Evolutionary conservation across 2,888 invertebrate genomes (phyloP).

Genomic region (Cataglyphis albicans): DNA sequence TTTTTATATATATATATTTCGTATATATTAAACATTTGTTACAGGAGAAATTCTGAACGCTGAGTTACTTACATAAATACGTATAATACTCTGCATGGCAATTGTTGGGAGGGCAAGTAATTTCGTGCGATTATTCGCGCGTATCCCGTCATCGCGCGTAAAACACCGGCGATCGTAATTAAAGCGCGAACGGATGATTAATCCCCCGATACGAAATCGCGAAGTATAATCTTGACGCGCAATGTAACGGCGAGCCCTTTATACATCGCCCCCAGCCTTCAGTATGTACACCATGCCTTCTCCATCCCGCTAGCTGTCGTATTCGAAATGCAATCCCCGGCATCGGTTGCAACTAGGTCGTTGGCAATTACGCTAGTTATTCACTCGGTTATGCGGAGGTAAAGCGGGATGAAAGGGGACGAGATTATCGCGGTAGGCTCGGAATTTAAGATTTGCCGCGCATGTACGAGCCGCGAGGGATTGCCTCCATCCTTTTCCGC

Average conservation of each 20-base stretch:
- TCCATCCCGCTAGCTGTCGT: constrained; percentile 32
- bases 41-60: neutral
- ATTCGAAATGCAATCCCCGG: constrained; percentile 64
- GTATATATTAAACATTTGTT: constrained; percentile 8
- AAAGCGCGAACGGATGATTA: constrained; percentile 53
- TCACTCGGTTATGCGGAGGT: constrained; percentile 76
- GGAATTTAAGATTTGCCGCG: constrained; percentile 77
- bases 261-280: neutral
- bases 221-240: constrained; percentile 42
- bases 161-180: constrained; percentile 41
- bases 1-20: neutral
- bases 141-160: constrained; percentile 13
- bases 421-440: constrained; percentile 53
- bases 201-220: constrained; percentile 50
- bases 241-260: constrained; percentile 14
- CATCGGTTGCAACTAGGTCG: constrained; percentile 75
- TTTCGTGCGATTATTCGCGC: constrained; percentile 25
- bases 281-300: neutral
- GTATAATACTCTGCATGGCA: constrained; percentile 22
- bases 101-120: constrained; percentile 18
- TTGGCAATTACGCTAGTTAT: constrained; percentile 80
- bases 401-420: constrained; percentile 59
- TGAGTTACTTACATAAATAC: constrained; percentile 15
- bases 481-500: neutral
- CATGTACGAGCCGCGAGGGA: constrained; percentile 50